Conservation (phyloP, 1,140 invertebrate genomes). For the Sinella curviseta region DNA sequence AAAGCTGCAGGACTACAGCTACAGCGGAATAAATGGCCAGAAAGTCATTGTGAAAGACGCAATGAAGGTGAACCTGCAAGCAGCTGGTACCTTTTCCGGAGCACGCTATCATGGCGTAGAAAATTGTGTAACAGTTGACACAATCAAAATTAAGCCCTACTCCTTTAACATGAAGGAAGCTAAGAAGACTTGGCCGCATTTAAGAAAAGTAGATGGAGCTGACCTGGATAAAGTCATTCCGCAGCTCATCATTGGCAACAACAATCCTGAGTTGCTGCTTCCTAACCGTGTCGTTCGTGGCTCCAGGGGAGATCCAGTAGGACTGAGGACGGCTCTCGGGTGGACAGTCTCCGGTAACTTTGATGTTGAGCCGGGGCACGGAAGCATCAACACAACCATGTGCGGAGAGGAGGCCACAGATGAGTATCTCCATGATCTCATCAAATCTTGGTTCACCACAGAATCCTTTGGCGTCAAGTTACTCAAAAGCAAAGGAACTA, state of each 20-base stretch:
- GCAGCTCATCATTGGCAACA: not conserved
- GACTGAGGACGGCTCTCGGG: not conserved
- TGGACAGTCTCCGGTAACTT: not conserved
- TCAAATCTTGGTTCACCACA: conserved; percentile 30
- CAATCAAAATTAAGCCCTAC: too few relatives aligned
- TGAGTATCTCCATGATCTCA: not conserved
- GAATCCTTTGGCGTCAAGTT: conserved; percentile 30
- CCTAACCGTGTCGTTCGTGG: not conserved
- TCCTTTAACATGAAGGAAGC: not conserved
- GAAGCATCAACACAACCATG: not conserved
- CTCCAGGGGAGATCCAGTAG: not conserved
- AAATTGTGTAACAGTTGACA: too few relatives aligned
- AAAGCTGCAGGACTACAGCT: not conserved
- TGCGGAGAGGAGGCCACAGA: not conserved
- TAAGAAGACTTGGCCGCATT: not conserved
- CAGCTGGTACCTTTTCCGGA: too few relatives aligned
- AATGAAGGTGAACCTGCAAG: not conserved
- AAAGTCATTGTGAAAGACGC: not conserved
- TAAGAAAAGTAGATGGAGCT: not conserved
- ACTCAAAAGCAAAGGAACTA: not conserved
- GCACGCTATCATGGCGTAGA: too few relatives aligned
- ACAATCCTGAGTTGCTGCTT: not conserved
- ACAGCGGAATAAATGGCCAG: not conserved
- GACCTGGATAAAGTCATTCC: not conserved
- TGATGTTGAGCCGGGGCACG: not conserved